phyloP scores from a whole-genome alignment of 2,888 invertebrate species.

The Drosophila melanocephala region DNA sequence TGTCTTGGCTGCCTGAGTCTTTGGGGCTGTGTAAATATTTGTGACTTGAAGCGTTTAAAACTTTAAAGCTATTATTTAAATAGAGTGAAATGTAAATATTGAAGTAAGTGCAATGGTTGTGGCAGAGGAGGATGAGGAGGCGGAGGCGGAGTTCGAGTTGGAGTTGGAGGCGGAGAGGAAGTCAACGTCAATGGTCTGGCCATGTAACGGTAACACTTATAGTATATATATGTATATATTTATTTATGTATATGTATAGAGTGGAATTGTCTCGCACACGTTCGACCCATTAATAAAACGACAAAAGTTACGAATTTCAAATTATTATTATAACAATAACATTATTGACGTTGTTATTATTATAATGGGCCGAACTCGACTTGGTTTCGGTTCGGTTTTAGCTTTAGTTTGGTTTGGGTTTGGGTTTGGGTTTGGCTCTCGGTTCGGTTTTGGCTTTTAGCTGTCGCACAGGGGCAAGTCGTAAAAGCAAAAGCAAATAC shows the following conservation, averaged over 20 bases:
- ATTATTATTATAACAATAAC: constrained; percentile 81
- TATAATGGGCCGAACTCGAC: constrained; percentile 48
- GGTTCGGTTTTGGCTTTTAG: constrained; percentile 36
- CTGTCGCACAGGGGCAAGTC: constrained; percentile 50
- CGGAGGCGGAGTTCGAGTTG: constrained; percentile 17
- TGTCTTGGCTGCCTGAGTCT: constrained; percentile 59
- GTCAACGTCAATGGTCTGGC: constrained; percentile 54
- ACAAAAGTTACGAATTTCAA: constrained; percentile 80
- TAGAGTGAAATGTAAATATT: constrained; percentile 71
- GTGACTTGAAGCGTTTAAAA: constrained; percentile 51
- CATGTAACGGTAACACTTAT: constrained; percentile 31
- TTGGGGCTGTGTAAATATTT: constrained; percentile 66
- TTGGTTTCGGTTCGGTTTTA: constrained; percentile 20
- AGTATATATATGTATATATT: constrained; percentile 1
- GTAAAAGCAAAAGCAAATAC: constrained; percentile 62
- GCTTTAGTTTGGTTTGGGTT: not conserved
- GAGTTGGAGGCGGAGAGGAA: constrained; percentile 13
- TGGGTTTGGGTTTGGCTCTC: constrained; percentile 14
- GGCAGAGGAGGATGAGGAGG: constrained; percentile 2
- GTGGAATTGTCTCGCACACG: constrained; percentile 55
- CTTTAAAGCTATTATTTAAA: constrained; percentile 72
- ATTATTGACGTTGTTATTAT: constrained; percentile 77
- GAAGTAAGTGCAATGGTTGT: constrained; percentile 38
- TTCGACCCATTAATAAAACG: constrained; percentile 81
- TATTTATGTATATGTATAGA: constrained; percentile 22